Base-by-base conservation (phyloP, 2,888 invertebrate species). In the Orchesella flavescens region DNA sequence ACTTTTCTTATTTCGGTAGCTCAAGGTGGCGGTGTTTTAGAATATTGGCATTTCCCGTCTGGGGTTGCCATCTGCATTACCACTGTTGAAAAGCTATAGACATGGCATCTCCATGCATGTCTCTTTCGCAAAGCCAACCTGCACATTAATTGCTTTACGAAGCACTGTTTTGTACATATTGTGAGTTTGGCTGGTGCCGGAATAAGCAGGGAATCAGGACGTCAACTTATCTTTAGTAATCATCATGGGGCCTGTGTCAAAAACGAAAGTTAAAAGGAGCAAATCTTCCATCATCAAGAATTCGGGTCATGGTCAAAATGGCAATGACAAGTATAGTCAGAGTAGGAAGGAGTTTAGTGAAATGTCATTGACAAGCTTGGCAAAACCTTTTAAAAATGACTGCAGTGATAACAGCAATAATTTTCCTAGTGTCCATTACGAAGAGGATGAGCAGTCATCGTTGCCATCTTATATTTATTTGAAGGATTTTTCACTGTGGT, bases 1-100 rank as follows among this genome's bases (percentile, higher is more conserved):
- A 63, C n/a, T 63, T 34, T 63, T 24, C 13, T 21, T 24, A 3
- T 63, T 21, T 21, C 3, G 19, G 46, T 12, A 43, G 17, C 43
- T 17, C 66, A 66, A 66, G 66, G 66, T 66, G 66, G 19, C 43
- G 43, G n/a, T 66, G n/a, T 66, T 66, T 66, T 61, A 24, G 61
- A 24, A 7, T 57, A 17, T n/a, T 61, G 61, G 24, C 61, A 61
- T 61, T 61, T 21, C 23, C 23, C 23, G 61, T 23, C 61, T 21
- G 9, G 61, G 13, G 23, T 61, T 61, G 61, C 61, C 61, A 61
- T 61, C 61, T 61, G 61, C 61, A 61, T 61, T 61, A 7, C 59
- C 7, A 13, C 24, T 24, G 1, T 49, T 12, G 12, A 49, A 10
- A n/a, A 49, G 49, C 49, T 49, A 49, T 49, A 15, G 49, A 49